Conservation (phyloP, 37 sponge, comb jelly and placozoan genomes). For the Beroe forskalii region DNA sequence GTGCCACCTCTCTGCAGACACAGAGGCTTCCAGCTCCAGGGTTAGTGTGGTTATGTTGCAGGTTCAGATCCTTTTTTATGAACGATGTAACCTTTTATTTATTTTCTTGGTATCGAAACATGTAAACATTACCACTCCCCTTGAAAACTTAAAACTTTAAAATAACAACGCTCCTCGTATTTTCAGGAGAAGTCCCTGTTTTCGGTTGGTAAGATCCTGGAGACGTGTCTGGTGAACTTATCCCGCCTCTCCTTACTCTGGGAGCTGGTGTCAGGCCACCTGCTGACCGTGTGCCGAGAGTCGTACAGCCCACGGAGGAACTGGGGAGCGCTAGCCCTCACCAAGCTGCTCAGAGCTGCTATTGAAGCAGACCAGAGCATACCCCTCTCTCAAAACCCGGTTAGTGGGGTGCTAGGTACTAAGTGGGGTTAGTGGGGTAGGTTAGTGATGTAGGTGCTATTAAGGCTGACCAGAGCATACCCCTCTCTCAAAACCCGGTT, state of each 20-base stretch:
- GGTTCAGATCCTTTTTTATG: no score
- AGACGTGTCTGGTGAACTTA: constrained; percentile 70
- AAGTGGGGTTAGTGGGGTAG: no score
- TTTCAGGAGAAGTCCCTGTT: constrained; percentile 76
- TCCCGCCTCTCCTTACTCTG: constrained; percentile 70
- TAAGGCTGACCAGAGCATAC: no score
- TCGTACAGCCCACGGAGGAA: not conserved
- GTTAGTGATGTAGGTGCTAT: no score
- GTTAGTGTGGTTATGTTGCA: no score
- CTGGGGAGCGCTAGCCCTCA: constrained; percentile 33
- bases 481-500: no score
- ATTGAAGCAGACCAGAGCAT: constrained; percentile 15
- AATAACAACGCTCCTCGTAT: no score
- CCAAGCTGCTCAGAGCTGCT: constrained; percentile 26
- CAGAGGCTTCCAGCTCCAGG: constrained; percentile 23
- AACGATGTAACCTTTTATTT: no score
- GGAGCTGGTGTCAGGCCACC: constrained; percentile 73
- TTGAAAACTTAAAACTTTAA: no score
- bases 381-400: not conserved
- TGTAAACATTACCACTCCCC: no score
- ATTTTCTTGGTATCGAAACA: no score
- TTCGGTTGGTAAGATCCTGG: constrained; percentile 74
- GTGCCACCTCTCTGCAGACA: constrained; percentile 69
- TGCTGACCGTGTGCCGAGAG: constrained; percentile 57
- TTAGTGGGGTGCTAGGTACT: not conserved